A percentile compares a stretch with the other conserved stretches of the same genome.
Conservation (phyloP, 2,797 vertebrate species). For the Prionace glauca region DNA sequence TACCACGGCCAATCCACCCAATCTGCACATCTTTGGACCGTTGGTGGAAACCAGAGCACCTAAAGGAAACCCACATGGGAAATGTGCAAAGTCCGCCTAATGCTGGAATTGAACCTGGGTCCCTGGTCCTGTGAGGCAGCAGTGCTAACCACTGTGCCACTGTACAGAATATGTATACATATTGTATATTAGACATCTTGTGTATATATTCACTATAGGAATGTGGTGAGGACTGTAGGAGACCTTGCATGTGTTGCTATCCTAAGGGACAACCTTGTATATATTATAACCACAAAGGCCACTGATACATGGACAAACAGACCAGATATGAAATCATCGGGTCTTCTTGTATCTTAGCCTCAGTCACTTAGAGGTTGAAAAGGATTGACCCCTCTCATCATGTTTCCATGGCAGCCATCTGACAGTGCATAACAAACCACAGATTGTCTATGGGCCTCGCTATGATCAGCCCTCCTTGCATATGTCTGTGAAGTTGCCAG, state of each 20-base stretch:
- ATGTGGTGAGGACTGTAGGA: neutral
- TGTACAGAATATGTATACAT: neutral
- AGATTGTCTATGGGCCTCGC: neutral
- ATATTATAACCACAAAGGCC: neutral
- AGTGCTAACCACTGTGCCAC: no score
- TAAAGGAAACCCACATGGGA: no score
- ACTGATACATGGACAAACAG: no score
- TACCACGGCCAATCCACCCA: no score
- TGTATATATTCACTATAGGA: neutral
- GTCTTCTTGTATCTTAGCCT: neutral
- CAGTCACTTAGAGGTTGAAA: neutral
- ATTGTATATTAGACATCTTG: neutral
- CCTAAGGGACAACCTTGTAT: neutral
- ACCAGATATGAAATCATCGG: neutral
- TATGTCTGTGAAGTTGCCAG: neutral
- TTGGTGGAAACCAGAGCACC: no score
- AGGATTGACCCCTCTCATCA: no score
- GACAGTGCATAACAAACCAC: neutral
- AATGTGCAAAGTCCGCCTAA: no score
- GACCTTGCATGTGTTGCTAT: neutral
- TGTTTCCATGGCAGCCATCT: neutral
- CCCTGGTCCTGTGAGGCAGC: no score
- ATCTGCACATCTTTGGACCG: no score
- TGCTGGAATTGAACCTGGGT: no score
- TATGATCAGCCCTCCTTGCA: neutral